Base-by-base conservation (phyloP, 2,113 vertebrate genomes). In the Xiphophorus couchianus region DNA sequence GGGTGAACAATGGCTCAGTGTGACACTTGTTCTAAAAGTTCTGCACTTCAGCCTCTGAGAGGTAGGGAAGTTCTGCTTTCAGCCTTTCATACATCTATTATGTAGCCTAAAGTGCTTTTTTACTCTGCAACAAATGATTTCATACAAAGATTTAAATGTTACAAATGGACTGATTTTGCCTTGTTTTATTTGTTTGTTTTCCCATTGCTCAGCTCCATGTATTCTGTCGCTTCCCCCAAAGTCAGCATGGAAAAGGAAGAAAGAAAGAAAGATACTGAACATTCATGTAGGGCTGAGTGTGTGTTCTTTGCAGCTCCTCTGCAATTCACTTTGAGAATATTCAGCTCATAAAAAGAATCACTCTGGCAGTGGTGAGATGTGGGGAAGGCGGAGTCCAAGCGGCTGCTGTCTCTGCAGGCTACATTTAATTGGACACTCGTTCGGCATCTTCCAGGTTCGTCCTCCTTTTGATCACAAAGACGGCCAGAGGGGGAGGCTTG, bases 351-450 rank as follows among this genome's bases (percentile, higher is more conserved):
- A 72, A 86, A 84, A 82, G 87, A 86, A 89, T 80, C 74, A 19
- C 62, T 44, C 62, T 63, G 48, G 60, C 74, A 48, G 71, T 83
- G 71, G 83, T 66, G 66, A 86, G 64, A 70, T 48, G 28, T 25
- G 60, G 37, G 69, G 54, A 61, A 85, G 66, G 30, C 28, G 54
- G 22, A 66, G 71, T 93, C 91, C 88, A 80, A 76, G 82, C 72
- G 17, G 75, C 86, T 77, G 77, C 83, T 87, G 79, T 88, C 90
- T 91, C 93, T 93, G 85, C 92, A 86, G 92, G 92, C 90, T 82
- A 82, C 84, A 83, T 93, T 94, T 94, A 94, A 94, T 95, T 94
- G 93, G 93, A 91, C 80, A 90, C 90, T 88, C 86, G 83, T 92
- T 88, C 77, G 37, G 88, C 90, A 89, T 94, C 89, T 91, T 91